Base-by-base conservation (phyloP, 2,113 vertebrate genomes). In the Pygoscelis adeliae region DNA sequence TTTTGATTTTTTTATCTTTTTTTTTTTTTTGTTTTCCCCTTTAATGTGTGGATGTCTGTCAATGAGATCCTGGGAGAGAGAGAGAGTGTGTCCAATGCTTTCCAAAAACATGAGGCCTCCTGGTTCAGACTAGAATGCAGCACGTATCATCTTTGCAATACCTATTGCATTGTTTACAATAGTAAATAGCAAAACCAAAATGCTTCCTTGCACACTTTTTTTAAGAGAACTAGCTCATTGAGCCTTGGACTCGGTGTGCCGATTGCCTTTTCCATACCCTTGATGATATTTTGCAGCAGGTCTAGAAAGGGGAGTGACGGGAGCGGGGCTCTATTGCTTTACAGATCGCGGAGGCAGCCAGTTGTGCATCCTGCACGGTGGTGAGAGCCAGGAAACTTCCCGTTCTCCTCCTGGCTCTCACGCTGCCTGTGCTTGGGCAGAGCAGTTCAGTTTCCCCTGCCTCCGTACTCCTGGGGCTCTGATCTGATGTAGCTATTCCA, bases 31-130 rank as follows among this genome's bases (percentile, higher is more conserved):
- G n/a, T n/a, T n/a, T n/a, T n/a, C 55, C 32, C 21, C 25, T 84
- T 86, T 66, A 18, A 10, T 11, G 10, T 21, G 5, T 2, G 3
- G 14, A 6, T 65, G 25, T 22, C 30, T 89, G 46, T 9, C 34
- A 59, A 38, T 1, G 3, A 55, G 65, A 30, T 72, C 38, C 38
- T 61, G 0, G 2, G 20, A 22, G 23, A 42, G 44, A 46, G 18
- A 25, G 17, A 13, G 5, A 2, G 0, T 5, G 3, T 15, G 9
- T 42, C 42, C 72, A 38, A 2, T 0, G 4, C 29, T 73, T 66
- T 11, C 30, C 56, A 52, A 76, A 81, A 32, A 5, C 0, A 0
- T 5, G 11, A 69, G 36, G 30, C 6, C 6, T 30, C 6, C 12
- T 34, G 40, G 10, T 82, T 90, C 34, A 30, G 80, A 34, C 53